Conservation (phyloP, 2,797 vertebrate species). For the Ciconia nigra region DNA sequence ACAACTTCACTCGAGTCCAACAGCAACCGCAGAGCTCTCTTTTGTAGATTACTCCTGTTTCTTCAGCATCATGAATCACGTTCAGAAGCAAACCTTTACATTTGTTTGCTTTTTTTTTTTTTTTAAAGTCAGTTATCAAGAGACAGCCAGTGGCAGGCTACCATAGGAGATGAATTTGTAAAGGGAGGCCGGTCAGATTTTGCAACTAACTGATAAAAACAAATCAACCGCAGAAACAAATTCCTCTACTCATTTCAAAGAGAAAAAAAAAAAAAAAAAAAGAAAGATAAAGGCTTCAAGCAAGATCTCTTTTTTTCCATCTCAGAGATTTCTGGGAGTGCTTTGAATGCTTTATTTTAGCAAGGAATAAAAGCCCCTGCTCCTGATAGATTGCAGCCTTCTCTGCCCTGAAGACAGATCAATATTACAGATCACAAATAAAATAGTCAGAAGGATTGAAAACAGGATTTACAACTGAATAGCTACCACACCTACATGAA, state of each 20-base stretch:
- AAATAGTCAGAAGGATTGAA: conserved; percentile 58
- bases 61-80: neutral
- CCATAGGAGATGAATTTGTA: neutral
- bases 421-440: conserved; percentile 56
- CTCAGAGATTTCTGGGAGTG: neutral
- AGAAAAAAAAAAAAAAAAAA: too few species aligned
- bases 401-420: conserved; percentile 51
- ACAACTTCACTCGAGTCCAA: neutral
- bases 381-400: neutral
- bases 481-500: conserved; percentile 57
- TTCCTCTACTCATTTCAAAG: conserved; percentile 30
- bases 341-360: conserved; percentile 33
- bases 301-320: neutral
- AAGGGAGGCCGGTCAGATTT: conserved; percentile 3
- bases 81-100: neutral
- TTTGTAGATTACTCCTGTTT: neutral
- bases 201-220: conserved; percentile 51
- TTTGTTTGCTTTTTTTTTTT: neutral
- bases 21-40: neutral
- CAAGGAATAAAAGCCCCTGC: conserved; percentile 11
- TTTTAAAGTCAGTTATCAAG: neutral
- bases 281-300: neutral
- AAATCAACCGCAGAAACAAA: conserved; percentile 15
- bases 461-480: conserved; percentile 65
- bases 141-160: conserved; percentile 12